Conservation (phyloP, 1,140 invertebrate species). For the Heliconius eleuchia region DNA sequence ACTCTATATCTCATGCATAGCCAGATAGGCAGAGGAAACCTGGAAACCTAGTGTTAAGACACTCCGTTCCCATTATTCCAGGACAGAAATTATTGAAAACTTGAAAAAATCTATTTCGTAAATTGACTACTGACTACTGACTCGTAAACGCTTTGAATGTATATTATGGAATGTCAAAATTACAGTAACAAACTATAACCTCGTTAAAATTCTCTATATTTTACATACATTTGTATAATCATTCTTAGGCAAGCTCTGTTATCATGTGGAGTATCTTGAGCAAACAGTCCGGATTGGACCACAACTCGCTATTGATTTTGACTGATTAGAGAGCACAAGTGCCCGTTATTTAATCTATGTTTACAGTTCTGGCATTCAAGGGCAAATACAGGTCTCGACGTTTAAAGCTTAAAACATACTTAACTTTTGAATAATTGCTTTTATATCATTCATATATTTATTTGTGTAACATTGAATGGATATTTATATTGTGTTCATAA, state of each 20-base stretch:
- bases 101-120: no score
- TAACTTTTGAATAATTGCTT: slow-evolving; percentile 10
- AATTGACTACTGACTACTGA: not conserved
- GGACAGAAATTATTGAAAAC: not conserved
- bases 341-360: slow-evolving; percentile 52
- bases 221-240: slow-evolving; percentile 35
- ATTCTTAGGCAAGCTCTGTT: slow-evolving; percentile 43
- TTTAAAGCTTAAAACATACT: slow-evolving; percentile 24
- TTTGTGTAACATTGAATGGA: not conserved
- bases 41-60: no score
- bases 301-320: slow-evolving; percentile 64
- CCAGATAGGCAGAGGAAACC: no score
- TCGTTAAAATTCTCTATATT: slow-evolving; percentile 11
- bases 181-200: not conserved
- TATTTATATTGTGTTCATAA: not conserved
- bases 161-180: not conserved
- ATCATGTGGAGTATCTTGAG: slow-evolving; percentile 56
- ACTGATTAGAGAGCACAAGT: slow-evolving; percentile 60
- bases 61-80: no score
- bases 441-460: not conserved
- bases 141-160: not conserved
- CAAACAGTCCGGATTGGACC: slow-evolving; percentile 55
- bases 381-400: slow-evolving; percentile 41
- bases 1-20: no score
- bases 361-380: slow-evolving; percentile 45